Percentiles rank a stretch among this genome's conserved stretches.
These are phyloP conservation scores for Siphonodentalium dalli DNA, from an alignment of 2,888 invertebrate genomes.

Conservation along the genomic window DNA sequence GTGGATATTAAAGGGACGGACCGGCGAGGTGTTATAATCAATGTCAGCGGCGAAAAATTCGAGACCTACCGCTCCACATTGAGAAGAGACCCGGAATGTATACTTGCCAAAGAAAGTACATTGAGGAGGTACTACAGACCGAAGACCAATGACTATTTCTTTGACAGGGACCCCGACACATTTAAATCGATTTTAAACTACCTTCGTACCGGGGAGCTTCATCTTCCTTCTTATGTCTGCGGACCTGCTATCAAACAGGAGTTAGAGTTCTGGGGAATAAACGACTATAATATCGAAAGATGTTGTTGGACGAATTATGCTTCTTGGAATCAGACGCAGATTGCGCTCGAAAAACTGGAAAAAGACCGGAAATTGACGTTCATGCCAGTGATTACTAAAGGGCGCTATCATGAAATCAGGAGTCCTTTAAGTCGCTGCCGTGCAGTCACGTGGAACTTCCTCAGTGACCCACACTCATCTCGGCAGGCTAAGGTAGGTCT, in stretches of 20 bases:
- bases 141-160: slow-evolving; percentile 39
- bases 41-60: slow-evolving; percentile 46
- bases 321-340: slow-evolving; percentile 43
- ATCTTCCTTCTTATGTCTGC: slow-evolving; percentile 38
- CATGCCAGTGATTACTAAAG: background rate
- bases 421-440: slow-evolving; percentile 23
- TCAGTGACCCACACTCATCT: slow-evolving; percentile 41
- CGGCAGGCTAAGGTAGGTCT: slow-evolving; percentile 37
- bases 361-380: slow-evolving; percentile 34
- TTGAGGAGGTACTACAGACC: slow-evolving; percentile 30
- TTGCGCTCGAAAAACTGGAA: slow-evolving; percentile 37
- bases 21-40: slow-evolving; percentile 38
- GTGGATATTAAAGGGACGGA: slow-evolving; percentile 28
- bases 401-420: background rate
- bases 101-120: slow-evolving; percentile 34
- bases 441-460: slow-evolving; percentile 33
- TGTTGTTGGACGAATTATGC: slow-evolving; percentile 52
- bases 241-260: slow-evolving; percentile 41
- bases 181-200: slow-evolving; percentile 41
- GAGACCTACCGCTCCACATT: slow-evolving; percentile 49
- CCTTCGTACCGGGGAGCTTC: slow-evolving; percentile 37
- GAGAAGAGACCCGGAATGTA: slow-evolving; percentile 30
- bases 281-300: slow-evolving; percentile 38
- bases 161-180: slow-evolving; percentile 40
- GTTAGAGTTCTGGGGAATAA: slow-evolving; percentile 48